Base-by-base conservation (phyloP, 2,888 invertebrate species). In the Scrobipalpa atriplicella region DNA sequence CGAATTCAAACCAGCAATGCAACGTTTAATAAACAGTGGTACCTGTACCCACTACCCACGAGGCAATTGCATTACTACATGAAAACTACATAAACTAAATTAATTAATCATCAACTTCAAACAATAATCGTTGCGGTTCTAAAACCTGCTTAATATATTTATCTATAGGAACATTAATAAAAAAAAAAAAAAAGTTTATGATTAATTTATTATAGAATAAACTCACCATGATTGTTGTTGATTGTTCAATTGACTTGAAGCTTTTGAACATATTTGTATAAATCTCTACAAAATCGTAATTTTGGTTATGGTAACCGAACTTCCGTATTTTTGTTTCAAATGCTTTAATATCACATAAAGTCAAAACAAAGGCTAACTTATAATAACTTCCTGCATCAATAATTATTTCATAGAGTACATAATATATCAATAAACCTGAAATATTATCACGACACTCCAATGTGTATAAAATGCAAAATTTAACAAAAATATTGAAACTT, bases 261-360 rank as follows among this genome's bases (percentile, higher is more conserved):
- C 47, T 47, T 1, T 8, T 47, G 8, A 47, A 47, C 1, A 47
- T 47, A 16, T 47, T 10, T n/a, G 16, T 47, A 10, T 47, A 47
- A 0, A 47, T 47, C n/a, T 47, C 47, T n/a, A 47, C 16, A 47
- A n/a, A 47, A n/a, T 47, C 16, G 16, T 16, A n/a, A 47, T 47
- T 47, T 47, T 47, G 11, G 13, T 13, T 13, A n/a, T 47, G 16
- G 16, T n/a, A 47, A 0, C 47, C 47, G n/a, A n/a, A 8, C 16
- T 16, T 47, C 7, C 47, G 0, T 7, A 47, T 47, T 47, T 47
- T 47, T 47, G 8, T 47, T 47, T 47, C n/a, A 47, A 47, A 47
- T n/a, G 47, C 47, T 47, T 47, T 47, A 16, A 47, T 47, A 47
- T 47, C 47, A 47, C 16, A 47, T 60, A 38, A 38, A 13, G 60